phyloP scores from a whole-genome alignment of 1,140 invertebrate species.

The Drosophila ambigua region DNA sequence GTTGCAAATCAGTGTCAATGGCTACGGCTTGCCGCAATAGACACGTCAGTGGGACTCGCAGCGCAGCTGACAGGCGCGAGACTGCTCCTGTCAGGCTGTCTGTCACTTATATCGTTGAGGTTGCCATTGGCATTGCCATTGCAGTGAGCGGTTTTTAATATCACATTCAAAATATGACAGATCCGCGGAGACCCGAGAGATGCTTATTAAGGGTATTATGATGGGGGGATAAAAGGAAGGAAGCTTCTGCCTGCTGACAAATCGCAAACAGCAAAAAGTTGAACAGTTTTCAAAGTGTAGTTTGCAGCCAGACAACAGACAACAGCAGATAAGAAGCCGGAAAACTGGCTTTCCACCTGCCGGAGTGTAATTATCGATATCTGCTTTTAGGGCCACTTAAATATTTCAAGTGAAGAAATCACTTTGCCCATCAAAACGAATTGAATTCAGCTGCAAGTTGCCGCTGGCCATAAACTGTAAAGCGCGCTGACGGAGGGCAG shows the following conservation, averaged over 20 bases:
- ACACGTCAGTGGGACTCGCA: conserved; percentile 25
- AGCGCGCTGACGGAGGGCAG: not conserved
- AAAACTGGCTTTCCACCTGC: conserved; percentile 12
- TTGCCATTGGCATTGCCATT: not conserved
- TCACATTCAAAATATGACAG: conserved; percentile 23
- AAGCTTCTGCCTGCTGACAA: conserved; percentile 15
- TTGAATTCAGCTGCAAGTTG: conserved; percentile 37
- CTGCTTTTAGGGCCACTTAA: conserved; percentile 37
- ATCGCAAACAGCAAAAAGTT: conserved; percentile 6
- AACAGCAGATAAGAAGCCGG: conserved; percentile 24
- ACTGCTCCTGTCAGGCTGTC: conserved; percentile 28
- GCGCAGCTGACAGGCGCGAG: conserved; percentile 30
- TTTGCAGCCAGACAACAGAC: not conserved
- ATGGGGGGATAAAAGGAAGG: not conserved
- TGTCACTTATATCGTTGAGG: conserved; percentile 29
- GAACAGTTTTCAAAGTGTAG: conserved; percentile 3
- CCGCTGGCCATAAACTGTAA: conserved; percentile 27
- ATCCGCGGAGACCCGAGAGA: not conserved
- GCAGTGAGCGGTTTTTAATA: conserved; percentile 40
- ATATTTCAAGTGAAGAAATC: conserved; percentile 29
- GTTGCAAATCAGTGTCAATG: conserved; percentile 45
- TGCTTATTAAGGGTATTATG: conserved; percentile 10
- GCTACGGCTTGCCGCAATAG: conserved; percentile 27
- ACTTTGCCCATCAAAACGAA: conserved; percentile 40
- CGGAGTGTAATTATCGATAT: conserved; percentile 41